A percentile compares a stretch with the other conserved stretches of the same genome.
Conservation (phyloP, 2,888 invertebrate genomes). For the Drosophila mercatorum region DNA sequence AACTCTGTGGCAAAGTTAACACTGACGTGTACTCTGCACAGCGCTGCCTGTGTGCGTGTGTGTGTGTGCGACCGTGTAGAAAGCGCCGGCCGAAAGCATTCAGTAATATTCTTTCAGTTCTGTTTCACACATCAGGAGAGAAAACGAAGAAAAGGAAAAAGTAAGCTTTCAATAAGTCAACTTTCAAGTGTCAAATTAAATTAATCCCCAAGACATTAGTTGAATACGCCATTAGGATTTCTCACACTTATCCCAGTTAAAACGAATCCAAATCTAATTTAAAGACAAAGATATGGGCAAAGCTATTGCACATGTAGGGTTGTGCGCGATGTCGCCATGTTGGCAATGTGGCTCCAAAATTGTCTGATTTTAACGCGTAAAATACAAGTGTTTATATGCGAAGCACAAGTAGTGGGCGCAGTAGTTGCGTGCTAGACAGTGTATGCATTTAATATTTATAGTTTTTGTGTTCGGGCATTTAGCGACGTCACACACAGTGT, state of each 20-base stretch:
- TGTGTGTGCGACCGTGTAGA: conserved; percentile 33
- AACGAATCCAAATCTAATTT: conserved; percentile 5
- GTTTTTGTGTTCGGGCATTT: conserved; percentile 3
- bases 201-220: neutral
- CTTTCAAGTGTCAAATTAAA: conserved; percentile 54
- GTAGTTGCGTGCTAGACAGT: neutral
- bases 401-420: conserved; percentile 32
- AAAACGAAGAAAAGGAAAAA: conserved; percentile 17
- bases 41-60: conserved; percentile 25
- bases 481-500: conserved; percentile 37
- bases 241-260: neutral
- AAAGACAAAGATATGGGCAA: neutral
- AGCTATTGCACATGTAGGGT: conserved; percentile 31
- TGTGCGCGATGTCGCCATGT: conserved; percentile 64
- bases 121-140: conserved; percentile 58
- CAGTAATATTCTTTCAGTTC: conserved; percentile 60
- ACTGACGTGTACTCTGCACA: conserved; percentile 68
- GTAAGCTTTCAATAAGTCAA: conserved; percentile 32
- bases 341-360: conserved; percentile 52
- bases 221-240: neutral
- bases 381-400: neutral
- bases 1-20: conserved; percentile 56
- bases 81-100: conserved; percentile 63
- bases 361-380: neutral
- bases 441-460: neutral